These are phyloP conservation scores for Drosophila planitibia DNA, from an alignment of 2,888 invertebrate genomes.

Conservation along the genomic window DNA sequence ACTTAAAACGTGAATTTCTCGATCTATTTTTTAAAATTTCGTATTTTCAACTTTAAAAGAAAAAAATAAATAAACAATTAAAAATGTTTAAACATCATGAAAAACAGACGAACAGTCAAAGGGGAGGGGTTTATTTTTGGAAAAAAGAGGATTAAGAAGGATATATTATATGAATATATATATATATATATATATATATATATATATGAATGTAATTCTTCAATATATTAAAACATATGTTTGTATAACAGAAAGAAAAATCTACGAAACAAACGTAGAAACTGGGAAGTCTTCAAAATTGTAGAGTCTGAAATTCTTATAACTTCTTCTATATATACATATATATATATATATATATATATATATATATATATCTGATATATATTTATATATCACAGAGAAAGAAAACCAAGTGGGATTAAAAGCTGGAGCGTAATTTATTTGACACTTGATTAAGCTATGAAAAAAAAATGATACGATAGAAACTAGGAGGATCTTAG, in stretches of 20 bases:
- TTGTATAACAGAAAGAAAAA: too few relatives aligned
- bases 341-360: too few relatives aligned
- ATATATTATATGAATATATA: too few relatives aligned
- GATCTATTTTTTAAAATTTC: background rate
- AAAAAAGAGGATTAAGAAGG: conserved; percentile 22
- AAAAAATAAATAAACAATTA: too few relatives aligned
- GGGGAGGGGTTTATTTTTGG: background rate
- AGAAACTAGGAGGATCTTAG: conserved; percentile 85
- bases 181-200: too few relatives aligned
- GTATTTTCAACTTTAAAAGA: background rate
- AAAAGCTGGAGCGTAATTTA: conserved; percentile 1
- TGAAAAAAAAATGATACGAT: background rate
- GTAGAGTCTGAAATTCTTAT: too few relatives aligned
- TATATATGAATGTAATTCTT: too few relatives aligned
- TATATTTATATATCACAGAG: background rate
- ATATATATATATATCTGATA: too few relatives aligned
- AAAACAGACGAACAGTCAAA: background rate
- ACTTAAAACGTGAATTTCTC: background rate
- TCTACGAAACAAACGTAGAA: too few relatives aligned
- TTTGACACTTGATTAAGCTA: conserved; percentile 7
- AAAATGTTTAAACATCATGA: background rate
- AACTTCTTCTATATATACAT: too few relatives aligned
- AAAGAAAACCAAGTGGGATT: background rate
- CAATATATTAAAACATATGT: too few relatives aligned
- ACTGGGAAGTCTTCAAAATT: too few relatives aligned